phyloP scores from a whole-genome alignment of 2,797 vertebrate species.

The Propithecus deckenii region DNA sequence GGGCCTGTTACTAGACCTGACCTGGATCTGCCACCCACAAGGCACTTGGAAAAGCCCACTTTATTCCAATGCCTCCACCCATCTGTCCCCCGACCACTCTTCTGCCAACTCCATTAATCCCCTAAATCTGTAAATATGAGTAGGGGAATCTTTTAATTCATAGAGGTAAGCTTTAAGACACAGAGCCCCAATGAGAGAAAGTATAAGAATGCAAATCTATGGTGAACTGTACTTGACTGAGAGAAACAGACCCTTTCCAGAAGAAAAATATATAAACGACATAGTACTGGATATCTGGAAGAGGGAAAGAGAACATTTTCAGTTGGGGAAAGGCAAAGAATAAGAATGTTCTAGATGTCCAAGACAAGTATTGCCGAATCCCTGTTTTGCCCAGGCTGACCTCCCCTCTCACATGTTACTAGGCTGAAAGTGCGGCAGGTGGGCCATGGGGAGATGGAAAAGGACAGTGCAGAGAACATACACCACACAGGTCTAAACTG shows the following conservation, averaged over 20 bases:
- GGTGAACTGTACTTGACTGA: not conserved
- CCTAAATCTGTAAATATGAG: not conserved
- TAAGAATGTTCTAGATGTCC: not conserved
- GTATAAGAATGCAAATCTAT: not conserved
- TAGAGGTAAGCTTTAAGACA: not conserved
- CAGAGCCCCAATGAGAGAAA: not conserved
- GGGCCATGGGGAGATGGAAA: accelerated
- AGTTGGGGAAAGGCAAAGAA: not conserved
- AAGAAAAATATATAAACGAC: not conserved
- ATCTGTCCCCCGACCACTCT: not conserved
- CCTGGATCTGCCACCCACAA: not conserved
- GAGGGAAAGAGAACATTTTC: not conserved
- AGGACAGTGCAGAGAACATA: not conserved
- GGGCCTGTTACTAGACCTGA: not conserved
- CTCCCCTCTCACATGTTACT: not conserved
- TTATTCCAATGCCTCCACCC: not conserved
- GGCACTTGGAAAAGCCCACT: not conserved
- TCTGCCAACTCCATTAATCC: not conserved
- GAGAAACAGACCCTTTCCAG: not conserved
- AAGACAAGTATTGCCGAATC: not conserved
- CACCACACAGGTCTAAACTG: not conserved
- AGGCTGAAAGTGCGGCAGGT: not conserved
- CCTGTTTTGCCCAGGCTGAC: not conserved
- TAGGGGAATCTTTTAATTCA: not conserved
- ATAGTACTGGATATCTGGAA: not conserved